Evolutionary conservation across 2,888 invertebrate species (phyloP).

Genomic region (Eupeodes latifasciatus): DNA sequence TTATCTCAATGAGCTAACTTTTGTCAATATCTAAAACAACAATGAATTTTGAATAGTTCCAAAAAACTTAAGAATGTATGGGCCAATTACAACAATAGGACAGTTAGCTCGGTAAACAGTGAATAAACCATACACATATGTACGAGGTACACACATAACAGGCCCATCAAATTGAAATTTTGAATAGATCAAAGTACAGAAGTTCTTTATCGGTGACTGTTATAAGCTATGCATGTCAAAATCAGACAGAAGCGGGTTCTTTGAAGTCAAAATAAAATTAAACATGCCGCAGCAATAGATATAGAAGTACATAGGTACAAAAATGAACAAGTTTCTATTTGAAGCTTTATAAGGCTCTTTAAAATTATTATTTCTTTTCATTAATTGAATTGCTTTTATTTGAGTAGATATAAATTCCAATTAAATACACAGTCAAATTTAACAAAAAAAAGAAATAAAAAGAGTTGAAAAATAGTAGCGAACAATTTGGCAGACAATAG

Average conservation of each 20-base stretch:
- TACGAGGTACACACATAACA: not conserved
- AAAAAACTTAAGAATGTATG: too few relatives aligned
- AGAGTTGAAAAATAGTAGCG: slow-evolving; percentile 69
- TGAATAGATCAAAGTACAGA: slow-evolving; percentile 52
- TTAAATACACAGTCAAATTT: slow-evolving; percentile 16
- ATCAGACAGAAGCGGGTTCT: slow-evolving; percentile 40
- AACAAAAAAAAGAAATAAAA: slow-evolving; percentile 42
- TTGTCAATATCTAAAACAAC: too few relatives aligned
- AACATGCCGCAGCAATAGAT: not conserved
- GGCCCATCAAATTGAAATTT: slow-evolving; percentile 57
- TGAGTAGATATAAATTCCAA: slow-evolving; percentile 40
- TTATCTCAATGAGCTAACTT: too few relatives aligned
- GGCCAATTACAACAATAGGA: too few relatives aligned
- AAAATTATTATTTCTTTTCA: not conserved
- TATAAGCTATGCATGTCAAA: slow-evolving; percentile 32
- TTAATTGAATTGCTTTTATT: slow-evolving; percentile 42
- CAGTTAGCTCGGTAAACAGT: too few relatives aligned
- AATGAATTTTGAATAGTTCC: too few relatives aligned
- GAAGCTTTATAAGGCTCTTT: slow-evolving; percentile 5
- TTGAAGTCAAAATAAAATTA: slow-evolving; percentile 54
- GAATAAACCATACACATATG: too few relatives aligned
- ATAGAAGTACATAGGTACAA: slow-evolving; percentile 3
- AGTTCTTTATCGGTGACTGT: slow-evolving; percentile 47
- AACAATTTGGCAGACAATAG: slow-evolving; percentile 71
- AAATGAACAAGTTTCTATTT: slow-evolving; percentile 19